These are phyloP conservation scores for Plotosus lineatus DNA, from an alignment of 2,113 vertebrate species.

Conservation along the genomic window DNA sequence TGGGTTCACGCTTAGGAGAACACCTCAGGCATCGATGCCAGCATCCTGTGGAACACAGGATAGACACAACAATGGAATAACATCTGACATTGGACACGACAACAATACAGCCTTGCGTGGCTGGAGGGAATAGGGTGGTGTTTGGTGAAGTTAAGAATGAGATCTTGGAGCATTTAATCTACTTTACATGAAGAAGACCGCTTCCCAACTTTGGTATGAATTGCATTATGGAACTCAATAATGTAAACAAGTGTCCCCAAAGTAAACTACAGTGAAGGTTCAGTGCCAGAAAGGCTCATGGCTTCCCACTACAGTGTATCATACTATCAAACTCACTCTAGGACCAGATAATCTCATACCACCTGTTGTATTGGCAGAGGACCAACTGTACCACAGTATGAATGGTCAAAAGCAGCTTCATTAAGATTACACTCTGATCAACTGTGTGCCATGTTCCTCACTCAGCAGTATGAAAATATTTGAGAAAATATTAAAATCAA, in stretches of 20 bases:
- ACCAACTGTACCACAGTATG: constrained; percentile 49
- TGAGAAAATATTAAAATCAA: neutral
- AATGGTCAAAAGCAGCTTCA: constrained; percentile 50
- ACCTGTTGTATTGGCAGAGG: constrained; percentile 67
- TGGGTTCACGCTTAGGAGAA: constrained; percentile 26
- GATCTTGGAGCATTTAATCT: neutral
- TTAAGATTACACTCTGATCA: constrained; percentile 18
- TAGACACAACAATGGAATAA: constrained; percentile 23
- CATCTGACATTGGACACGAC: constrained; percentile 6
- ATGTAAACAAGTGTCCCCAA: constrained; percentile 26
- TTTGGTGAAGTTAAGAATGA: constrained; percentile 17
- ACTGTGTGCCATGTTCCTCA: neutral
- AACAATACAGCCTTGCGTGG: neutral
- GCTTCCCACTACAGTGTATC: constrained; percentile 46
- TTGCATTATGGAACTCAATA: neutral
- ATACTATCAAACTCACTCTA: constrained; percentile 56
- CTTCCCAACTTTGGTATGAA: constrained; percentile 4
- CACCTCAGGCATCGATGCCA: constrained; percentile 36
- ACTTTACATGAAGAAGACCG: neutral
- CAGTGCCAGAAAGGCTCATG: constrained; percentile 20
- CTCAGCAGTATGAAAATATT: neutral
- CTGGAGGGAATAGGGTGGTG: no score
- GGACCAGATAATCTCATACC: constrained; percentile 65
- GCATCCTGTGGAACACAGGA: constrained; percentile 5
- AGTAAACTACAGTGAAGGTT: constrained; percentile 1